Conservation (phyloP, 1,140 invertebrate genomes). For the Latrodectus geometricus region DNA sequence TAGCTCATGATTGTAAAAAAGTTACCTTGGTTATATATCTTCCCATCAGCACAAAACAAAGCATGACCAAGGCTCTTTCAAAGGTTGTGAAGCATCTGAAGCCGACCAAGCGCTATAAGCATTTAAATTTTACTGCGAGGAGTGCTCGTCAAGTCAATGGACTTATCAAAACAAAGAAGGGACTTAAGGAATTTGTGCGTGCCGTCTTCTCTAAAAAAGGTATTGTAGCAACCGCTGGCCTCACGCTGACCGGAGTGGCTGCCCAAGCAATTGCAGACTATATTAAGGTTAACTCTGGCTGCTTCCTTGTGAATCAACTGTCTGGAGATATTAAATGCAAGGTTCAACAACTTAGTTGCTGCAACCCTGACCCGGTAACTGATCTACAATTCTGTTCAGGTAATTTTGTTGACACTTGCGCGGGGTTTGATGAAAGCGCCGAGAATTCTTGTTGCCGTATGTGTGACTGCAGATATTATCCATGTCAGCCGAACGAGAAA, state of each 20-base stretch:
- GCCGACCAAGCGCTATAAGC: neutral
- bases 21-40: neutral
- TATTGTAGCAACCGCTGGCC: neutral
- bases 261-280: neutral
- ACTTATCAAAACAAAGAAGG: neutral
- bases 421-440: neutral
- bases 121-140: neutral
- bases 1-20: neutral
- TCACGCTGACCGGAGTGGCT: neutral
- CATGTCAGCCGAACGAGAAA: neutral
- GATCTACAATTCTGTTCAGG: neutral
- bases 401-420: neutral
- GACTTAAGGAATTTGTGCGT: neutral
- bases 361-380: neutral
- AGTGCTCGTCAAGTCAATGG: neutral
- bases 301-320: neutral
- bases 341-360: constrained; percentile 13
- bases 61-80: neutral
- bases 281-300: constrained; percentile 27
- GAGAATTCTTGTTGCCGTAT: neutral
- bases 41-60: neutral
- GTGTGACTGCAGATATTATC: neutral
- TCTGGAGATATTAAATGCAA: neutral
- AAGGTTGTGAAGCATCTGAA: neutral
- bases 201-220: constrained; percentile 9